Conservation (phyloP, 2,113 vertebrate species). For the Calidris pygmaea region DNA sequence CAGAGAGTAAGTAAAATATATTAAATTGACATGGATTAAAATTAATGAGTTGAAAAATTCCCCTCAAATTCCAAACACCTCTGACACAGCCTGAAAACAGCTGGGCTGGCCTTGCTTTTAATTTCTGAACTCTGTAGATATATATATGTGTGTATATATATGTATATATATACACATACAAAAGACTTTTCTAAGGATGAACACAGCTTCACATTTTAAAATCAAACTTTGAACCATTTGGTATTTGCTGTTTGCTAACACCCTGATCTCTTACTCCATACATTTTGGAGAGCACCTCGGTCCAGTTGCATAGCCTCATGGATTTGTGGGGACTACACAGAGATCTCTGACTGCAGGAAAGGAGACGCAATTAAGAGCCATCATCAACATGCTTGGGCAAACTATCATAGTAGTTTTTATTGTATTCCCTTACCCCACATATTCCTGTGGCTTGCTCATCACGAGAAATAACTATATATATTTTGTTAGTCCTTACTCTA, state of each 20-base stretch:
- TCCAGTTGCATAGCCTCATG: neutral
- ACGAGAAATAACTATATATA: neutral
- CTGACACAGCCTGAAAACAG: neutral
- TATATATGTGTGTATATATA: too few relatives aligned
- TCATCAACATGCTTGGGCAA: neutral
- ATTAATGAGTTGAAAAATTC: neutral
- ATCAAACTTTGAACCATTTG: neutral
- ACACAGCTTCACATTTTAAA: neutral
- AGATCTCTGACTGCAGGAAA: neutral
- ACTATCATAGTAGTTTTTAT: neutral
- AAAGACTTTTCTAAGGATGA: neutral
- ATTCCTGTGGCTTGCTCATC: neutral
- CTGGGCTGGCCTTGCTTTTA: neutral
- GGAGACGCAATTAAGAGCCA: neutral
- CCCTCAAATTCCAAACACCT: neutral
- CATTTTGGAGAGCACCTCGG: neutral
- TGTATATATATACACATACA: neutral
- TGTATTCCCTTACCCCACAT: neutral
- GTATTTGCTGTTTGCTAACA: neutral
- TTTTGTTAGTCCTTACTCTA: neutral
- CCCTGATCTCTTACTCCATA: neutral
- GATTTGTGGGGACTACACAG: neutral
- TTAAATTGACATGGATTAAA: neutral
- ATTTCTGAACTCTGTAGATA: neutral
- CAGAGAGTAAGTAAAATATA: neutral